Evolutionary conservation across 2,113 vertebrate species (phyloP), one percentile per base, ranked within the genome.

Genomic region (Gallinago paraguaiae): DNA sequence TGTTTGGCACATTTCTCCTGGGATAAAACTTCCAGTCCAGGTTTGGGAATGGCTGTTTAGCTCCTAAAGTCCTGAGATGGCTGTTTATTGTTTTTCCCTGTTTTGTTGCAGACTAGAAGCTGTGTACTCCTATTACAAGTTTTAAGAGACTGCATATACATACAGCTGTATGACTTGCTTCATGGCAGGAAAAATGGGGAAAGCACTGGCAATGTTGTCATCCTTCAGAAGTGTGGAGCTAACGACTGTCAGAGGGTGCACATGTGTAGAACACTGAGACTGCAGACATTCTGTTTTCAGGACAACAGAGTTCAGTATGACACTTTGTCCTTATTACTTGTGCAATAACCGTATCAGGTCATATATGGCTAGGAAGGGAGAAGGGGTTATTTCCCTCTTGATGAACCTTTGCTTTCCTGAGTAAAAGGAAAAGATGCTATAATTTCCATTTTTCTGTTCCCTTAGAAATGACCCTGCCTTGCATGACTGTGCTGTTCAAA

Each of bases 1-100:
- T 9, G 1, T 94, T 97, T 95, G 95, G 90, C 91, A 68, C 53
- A 76, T 82, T 95, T 93, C 92, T 96, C 76, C 35, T 88, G 91
- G 67, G 89, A 91, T 88, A 51, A 24, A 59, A 35, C 45, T 85
- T 91, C 23, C 35, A 88, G 63, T 82, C 50, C 54, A 90, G 59
- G 48, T 64, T 63, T 85, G 31, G 69, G 41, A 85, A 88, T 86
- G 57, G 20, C 27, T 92, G 15, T 85, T 91, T 50, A 79, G 53
- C 11, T 82, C 30, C 68, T 70, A 17, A 37, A 76, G 30, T 93
- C 35, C 64, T 84, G 35, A 82, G 35, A 33, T 78, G 28, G 8
- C 61, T 91, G 41, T 67, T 83, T 64, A 57, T 90, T 0, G 0
- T 59, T 87, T 72, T 33, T 86, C 30, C 17, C 16, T 53, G 12